Evolutionary conservation across 2,797 vertebrate genomes (phyloP), one percentile per base, ranked within the genome.

Genomic region (Argya squamiceps): DNA sequence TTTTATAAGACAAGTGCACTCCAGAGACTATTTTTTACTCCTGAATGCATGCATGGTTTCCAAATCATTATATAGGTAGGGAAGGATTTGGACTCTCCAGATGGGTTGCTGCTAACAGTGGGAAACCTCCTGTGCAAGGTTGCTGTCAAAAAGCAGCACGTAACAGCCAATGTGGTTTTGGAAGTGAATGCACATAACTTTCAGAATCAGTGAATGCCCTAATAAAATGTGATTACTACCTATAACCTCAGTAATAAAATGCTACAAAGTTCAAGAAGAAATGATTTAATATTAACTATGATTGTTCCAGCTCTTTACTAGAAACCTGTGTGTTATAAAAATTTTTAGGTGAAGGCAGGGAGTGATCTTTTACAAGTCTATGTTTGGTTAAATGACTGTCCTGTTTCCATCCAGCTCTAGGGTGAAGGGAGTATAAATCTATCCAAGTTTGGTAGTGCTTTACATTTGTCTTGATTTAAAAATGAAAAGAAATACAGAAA

Each of bases 231-330:
- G 87, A 96, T 68, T 95, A 67, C 81, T 87, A 73, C 84, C 93
- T 96, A 80, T 92, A 95, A 65, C 17, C n/a, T 93, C 58, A 79
- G 71, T 86, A 89, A 97, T 96, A 97, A 97, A 97, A 94, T 78
- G 96, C 89, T 96, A 97, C 93, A 97, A 97, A 98, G 96, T 96
- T 96, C 95, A 97, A 93, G 95, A 96, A 96, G 95, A 95, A 96
- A 84, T 60, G 63, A 96, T 96, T 97, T 97, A 96, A 88, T 93
- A 92, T 97, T 97, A 97, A 78, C 96, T 97, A 86, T 68, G 89
- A 95, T 96, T 97, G 96, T 97, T 94, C 96, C 93, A 95, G 83
- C 50, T 74, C 65, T 89, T 80, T 82, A 92, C 81, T 78, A 87
- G 94, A 91, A 58, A 71, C 41, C 68, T 62, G 52, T 69, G 91